Percentiles rank a stretch among this genome's conserved stretches.
These are phyloP conservation scores for Genyomyrus donnyi DNA, from an alignment of 2,113 vertebrate species.

Conservation along the genomic window DNA sequence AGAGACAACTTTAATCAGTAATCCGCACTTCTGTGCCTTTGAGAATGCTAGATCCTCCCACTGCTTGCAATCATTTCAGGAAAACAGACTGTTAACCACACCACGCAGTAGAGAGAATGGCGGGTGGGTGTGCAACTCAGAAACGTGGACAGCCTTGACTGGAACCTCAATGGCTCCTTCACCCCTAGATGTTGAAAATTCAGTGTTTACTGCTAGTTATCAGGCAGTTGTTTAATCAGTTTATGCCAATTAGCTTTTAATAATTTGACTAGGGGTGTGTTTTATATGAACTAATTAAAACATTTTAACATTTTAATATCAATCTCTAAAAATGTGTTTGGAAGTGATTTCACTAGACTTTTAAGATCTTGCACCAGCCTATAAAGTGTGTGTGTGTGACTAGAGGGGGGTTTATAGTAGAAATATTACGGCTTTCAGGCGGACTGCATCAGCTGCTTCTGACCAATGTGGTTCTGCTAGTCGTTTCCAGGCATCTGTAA, in stretches of 20 bases:
- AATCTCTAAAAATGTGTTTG: background rate
- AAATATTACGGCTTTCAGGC: background rate
- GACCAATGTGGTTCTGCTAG: background rate
- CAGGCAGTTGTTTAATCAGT: background rate
- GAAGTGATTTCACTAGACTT: background rate
- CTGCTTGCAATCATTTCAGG: background rate
- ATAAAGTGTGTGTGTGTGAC: background rate
- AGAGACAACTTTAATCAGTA: background rate
- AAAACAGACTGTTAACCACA: background rate
- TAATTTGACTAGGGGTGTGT: background rate
- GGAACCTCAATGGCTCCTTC: background rate
- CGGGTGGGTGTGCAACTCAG: too few relatives aligned
- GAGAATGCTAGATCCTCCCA: background rate
- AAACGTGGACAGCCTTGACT: background rate
- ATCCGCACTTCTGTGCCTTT: background rate
- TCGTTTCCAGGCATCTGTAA: background rate
- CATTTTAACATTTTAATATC: background rate
- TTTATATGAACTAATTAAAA: background rate
- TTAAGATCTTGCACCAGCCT: background rate
- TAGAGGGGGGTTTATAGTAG: background rate
- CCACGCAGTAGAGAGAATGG: too few relatives aligned
- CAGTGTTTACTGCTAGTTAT: background rate
- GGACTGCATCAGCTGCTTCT: background rate
- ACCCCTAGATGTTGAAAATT: background rate
- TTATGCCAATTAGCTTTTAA: background rate